Conservation (phyloP, 2,113 vertebrate species). For the Mionectes macconnelli region DNA sequence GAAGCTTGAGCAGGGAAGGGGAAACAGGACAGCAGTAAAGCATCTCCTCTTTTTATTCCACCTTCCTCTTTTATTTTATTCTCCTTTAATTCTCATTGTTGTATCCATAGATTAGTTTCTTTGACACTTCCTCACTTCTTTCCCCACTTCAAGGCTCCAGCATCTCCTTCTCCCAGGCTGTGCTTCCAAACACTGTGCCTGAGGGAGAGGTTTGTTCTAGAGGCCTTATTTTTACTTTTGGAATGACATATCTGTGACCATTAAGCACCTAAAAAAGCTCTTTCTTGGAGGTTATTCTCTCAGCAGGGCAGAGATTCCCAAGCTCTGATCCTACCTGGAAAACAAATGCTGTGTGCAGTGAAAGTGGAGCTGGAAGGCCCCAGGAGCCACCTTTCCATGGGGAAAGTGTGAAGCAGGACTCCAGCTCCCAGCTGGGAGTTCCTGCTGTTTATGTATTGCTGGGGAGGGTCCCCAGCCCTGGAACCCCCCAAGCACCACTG, state of each 20-base stretch:
- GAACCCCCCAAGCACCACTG: fast-evolving
- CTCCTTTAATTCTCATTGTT: background rate
- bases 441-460: background rate
- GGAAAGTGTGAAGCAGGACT: background rate
- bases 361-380: background rate
- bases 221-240: background rate
- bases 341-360: background rate
- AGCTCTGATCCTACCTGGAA: background rate
- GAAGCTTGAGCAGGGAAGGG: background rate
- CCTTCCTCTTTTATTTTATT: background rate
- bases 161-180: background rate
- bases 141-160: background rate
- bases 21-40: background rate
- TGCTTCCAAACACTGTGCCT: fast-evolving
- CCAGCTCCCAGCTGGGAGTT: background rate
- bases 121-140: background rate
- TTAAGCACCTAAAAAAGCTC: background rate
- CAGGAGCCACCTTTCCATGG: background rate
- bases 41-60: background rate
- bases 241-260: background rate
- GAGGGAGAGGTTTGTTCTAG: background rate
- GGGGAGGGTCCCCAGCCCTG: background rate
- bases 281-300: background rate
- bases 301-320: background rate
- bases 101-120: background rate